Evolutionary conservation across 2,888 invertebrate genomes (phyloP), one percentile per base, ranked within the genome.

Genomic region (Brassicogethes aeneus): DNA sequence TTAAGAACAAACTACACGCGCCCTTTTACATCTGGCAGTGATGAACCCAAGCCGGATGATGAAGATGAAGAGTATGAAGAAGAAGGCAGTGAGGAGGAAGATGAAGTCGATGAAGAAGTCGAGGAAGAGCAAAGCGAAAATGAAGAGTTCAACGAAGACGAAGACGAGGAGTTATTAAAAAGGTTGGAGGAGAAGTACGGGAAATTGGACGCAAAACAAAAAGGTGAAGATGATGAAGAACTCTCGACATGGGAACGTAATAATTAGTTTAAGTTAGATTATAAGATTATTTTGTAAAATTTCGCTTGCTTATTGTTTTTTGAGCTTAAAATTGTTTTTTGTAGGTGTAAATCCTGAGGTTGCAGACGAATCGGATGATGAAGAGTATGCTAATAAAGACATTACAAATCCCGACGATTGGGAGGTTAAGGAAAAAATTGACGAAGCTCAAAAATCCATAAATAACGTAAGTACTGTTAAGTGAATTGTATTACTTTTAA

Each of bases 131-230:
- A 69, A 36, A 70, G 69, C 37, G 72, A 72, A 2, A 72, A 73
- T 44, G 72, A 62, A 13, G 61, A 52, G 17, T 52, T 56, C 38
- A 59, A 59, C 10, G 80, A 82, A 51, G 77, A 80, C 1, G 83
- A 83, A 57, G 84, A 85, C 58, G 74, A 74, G 3, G 83, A 84
- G 47, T 67, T 85, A 35, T 70, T 85, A 53, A 80, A 70, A 55
- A 75, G 83, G 48, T 66, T 85, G 41, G 84, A 84, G 60, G 80
- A 77, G 16, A 83, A 82, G 71, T 85, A 85, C 61, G 84, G 84
- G 37, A 77, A 80, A 48, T 64, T 84, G 39, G 77, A 77, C 12
- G 56, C 14, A 54, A 56, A 17, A 51, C 51, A 17, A 38, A 42
- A 41, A 10, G 53, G 49, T 15, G 65, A 68, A 32, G 62, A 64